Evolutionary conservation across 1,140 invertebrate genomes (phyloP).

Genomic region (Pollicipes pollicipes): DNA sequence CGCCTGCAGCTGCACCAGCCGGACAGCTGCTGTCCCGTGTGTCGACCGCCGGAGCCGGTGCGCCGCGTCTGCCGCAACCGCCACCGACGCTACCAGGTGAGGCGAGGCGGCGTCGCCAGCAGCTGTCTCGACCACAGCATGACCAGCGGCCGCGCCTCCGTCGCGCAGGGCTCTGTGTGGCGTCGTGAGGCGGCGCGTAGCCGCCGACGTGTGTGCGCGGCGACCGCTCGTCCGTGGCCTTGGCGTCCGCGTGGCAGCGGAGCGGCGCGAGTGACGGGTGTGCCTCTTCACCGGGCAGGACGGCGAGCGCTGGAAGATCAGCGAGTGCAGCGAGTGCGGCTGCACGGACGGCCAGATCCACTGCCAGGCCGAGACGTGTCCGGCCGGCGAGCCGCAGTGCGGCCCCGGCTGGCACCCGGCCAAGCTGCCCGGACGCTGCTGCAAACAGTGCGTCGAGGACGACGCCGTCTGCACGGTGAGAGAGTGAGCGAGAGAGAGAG

Average conservation of each 20-base stretch:
- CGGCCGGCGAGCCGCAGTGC: neutral
- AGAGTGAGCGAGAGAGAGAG: too few relatives aligned
- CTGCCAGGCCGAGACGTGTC: neutral
- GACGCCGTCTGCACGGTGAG: conserved; percentile 5
- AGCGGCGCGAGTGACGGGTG: too few relatives aligned
- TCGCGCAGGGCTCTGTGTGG: too few relatives aligned
- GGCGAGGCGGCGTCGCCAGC: too few relatives aligned
- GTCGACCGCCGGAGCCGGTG: conserved; percentile 4
- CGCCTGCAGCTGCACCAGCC: conserved; percentile 42
- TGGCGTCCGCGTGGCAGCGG: too few relatives aligned
- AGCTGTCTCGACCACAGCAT: too few relatives aligned
- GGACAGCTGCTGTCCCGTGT: conserved; percentile 51
- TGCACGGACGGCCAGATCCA: neutral
- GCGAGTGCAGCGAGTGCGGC: neutral
- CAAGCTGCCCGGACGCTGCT: neutral
- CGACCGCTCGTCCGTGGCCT: too few relatives aligned
- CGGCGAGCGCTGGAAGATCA: neutral
- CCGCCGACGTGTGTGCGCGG: too few relatives aligned
- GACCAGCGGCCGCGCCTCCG: too few relatives aligned
- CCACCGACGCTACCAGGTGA: neutral
- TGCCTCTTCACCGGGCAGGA: neutral
- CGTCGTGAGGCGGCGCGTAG: too few relatives aligned
- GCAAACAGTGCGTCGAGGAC: neutral
- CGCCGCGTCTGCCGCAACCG: neutral
- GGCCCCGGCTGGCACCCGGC: neutral